Evolutionary conservation across 2,797 vertebrate genomes (phyloP).

Genomic region (Allenopithecus nigroviridis): DNA sequence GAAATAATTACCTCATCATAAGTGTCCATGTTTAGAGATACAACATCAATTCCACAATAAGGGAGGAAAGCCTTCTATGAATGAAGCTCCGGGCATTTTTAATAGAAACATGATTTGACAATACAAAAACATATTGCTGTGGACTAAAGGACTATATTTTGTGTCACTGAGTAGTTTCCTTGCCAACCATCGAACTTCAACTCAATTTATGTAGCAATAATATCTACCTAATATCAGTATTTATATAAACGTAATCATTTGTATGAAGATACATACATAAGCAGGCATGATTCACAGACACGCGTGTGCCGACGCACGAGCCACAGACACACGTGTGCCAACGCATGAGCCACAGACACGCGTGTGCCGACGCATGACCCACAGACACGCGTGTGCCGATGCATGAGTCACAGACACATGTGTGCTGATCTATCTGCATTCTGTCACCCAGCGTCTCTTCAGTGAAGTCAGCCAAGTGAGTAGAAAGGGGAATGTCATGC

Average conservation of each 20-base stretch:
- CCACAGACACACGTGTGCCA: accelerated
- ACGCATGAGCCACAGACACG: neutral
- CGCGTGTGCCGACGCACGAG: accelerated
- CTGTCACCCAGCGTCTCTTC: neutral
- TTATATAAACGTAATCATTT: neutral
- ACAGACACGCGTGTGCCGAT: too few species aligned
- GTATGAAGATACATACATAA: accelerated
- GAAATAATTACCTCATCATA: neutral
- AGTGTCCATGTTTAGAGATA: neutral
- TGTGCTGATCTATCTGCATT: accelerated
- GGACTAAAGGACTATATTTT: too few species aligned
- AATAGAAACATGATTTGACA: neutral
- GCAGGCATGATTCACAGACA: neutral
- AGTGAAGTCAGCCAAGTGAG: neutral
- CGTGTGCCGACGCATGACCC: accelerated
- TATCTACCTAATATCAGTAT: neutral
- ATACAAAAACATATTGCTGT: neutral
- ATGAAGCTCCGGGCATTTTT: accelerated
- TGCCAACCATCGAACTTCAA: accelerated
- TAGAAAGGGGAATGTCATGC: accelerated
- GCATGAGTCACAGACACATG: neutral
- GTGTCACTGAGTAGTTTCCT: neutral
- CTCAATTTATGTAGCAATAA: accelerated
- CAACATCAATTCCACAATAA: accelerated
- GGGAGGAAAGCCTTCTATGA: accelerated